Base-by-base conservation (phyloP, 2,113 vertebrate species). In the Pomatostomus ruficeps region DNA sequence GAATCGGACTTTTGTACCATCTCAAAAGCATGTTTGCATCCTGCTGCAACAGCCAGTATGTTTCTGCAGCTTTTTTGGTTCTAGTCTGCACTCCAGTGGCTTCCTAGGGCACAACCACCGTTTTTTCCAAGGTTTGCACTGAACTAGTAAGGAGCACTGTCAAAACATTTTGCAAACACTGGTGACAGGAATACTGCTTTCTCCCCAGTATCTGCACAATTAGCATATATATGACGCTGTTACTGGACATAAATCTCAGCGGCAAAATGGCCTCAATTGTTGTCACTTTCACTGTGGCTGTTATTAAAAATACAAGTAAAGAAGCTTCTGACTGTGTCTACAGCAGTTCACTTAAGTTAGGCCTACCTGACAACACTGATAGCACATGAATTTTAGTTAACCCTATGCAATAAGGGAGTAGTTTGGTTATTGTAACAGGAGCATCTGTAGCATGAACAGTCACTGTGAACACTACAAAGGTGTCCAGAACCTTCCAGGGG, bases 21-120 rank as follows among this genome's bases (percentile, higher is more conserved):
- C 48, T 35, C 22, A 13, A 72, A 57, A 62, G 22, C 45, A 28
- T 1, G 6, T 38, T 62, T 82, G 35, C 26, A 76, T 35, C 63
- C 62, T 70, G 17, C 43, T 68, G 65, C 31, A n/a, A 59, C 49
- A 55, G n/a, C 14, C 21, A 49, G 18, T 9, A 15, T 38, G 22
- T 57, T 76, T 45, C 61, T 88, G 54, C 51, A 42, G 10, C 38
- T 91, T 76, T 75, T 76, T 83, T 92, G 63, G 79, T 11, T 5
- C 74, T 85, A n/a, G 65, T 74, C 91, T 94, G 96, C 95, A 86
- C 94, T 94, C 96, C 85, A 96, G 95, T 88, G 96, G 96, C 67
- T 61, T 80, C 46, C 14, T 21, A 43, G 10, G 12, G 89, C 75
- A 96, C 43, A 51, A 65, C 95, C 63, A 45, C 46, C 2, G 1